A percentile compares a stretch with the other conserved stretches of the same genome.
Conservation (phyloP, 1,140 invertebrate genomes). For the Gryllus bimaculatus region DNA sequence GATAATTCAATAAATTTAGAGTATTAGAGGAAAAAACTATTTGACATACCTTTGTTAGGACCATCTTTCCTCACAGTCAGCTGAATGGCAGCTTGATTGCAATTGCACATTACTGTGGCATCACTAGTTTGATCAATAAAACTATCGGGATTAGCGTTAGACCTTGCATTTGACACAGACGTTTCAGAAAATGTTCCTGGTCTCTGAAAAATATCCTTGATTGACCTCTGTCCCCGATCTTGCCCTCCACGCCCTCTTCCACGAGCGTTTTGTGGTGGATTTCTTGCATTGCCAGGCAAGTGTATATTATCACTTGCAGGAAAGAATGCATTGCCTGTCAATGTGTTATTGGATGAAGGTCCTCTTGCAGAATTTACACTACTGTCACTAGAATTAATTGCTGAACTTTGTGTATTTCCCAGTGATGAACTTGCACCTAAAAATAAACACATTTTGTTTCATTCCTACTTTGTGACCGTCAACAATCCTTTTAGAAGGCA, state of each 20-base stretch:
- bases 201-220: not conserved
- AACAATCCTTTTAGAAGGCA: no score
- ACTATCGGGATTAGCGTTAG: not conserved
- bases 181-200: not conserved
- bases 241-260: not conserved
- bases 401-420: no score
- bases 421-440: no score
- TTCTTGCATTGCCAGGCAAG: not conserved
- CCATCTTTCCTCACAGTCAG: constrained; percentile 67
- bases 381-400: no score
- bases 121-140: not conserved
- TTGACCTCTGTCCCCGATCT: not conserved
- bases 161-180: not conserved
- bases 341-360: no score
- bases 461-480: no score
- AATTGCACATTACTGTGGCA: constrained; percentile 36
- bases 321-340: no score
- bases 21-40: no score
- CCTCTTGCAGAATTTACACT: no score
- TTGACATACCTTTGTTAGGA: constrained; percentile 54
- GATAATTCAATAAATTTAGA: no score
- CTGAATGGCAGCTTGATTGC: constrained; percentile 45
- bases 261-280: not conserved
- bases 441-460: no score
- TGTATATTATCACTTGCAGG: no score